Percentiles rank a stretch among this genome's conserved stretches.
Conservation (phyloP, 2,113 vertebrate species). For the Ictidomys tridecemlineatus region DNA sequence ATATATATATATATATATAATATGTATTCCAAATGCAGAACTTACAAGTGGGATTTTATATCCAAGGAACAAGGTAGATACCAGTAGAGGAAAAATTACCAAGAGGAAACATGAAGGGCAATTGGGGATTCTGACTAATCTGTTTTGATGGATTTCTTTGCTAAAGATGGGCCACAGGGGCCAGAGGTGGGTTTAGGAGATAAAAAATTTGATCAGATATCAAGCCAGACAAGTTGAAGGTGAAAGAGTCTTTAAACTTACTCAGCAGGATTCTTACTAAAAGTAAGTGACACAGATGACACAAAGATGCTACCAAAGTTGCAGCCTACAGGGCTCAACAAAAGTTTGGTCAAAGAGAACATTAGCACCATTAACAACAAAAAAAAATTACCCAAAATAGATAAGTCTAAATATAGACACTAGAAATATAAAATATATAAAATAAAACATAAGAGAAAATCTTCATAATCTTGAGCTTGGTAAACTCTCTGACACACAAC, state of each 20-base stretch:
- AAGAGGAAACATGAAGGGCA: not conserved
- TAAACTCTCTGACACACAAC: not conserved
- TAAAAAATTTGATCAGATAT: not conserved
- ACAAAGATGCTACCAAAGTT: not conserved
- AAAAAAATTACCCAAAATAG: not conserved
- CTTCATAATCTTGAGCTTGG: not conserved
- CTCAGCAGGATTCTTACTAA: not conserved
- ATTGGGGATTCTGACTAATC: not conserved
- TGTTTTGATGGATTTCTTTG: not conserved
- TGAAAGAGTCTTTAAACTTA: not conserved
- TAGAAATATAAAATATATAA: not conserved
- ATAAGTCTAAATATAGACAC: not conserved
- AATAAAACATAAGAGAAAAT: not conserved
- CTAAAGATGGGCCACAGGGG: not conserved
- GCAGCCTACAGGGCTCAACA: not conserved
- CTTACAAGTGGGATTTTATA: not conserved
- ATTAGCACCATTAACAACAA: not conserved
- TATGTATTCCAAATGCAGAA: not conserved
- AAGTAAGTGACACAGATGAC: not conserved
- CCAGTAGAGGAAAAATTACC: not conserved
- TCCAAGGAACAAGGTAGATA: not conserved
- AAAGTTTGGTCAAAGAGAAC: not conserved
- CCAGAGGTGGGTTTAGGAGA: not conserved
- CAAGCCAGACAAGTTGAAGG: not conserved
- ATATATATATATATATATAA: not conserved